A percentile compares a stretch with the other conserved stretches of the same genome.
phyloP scores from a whole-genome alignment of 2,888 invertebrate species.

The Andrena hattorfiana region DNA sequence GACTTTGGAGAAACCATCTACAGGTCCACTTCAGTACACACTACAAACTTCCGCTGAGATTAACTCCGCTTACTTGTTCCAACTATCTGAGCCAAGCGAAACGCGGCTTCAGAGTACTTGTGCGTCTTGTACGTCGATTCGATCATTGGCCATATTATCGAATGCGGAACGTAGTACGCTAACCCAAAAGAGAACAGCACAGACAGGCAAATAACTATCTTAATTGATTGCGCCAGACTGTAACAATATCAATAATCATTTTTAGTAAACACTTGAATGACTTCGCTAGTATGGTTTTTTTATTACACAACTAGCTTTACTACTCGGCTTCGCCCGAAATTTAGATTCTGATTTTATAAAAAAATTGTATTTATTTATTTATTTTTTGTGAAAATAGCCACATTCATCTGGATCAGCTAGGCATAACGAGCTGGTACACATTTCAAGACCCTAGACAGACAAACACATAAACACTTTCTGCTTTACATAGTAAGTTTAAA shows the following conservation, averaged over 20 bases:
- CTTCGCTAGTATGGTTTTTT: background rate
- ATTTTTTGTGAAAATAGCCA: no score
- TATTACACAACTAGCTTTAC: no score
- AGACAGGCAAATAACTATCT: conserved; percentile 87
- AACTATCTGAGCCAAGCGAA: conserved; percentile 76
- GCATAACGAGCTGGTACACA: no score
- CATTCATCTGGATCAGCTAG: no score
- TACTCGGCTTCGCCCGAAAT: no score
- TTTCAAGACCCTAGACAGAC: no score
- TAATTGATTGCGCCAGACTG: conserved; percentile 85
- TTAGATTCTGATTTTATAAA: no score
- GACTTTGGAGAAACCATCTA: no score
- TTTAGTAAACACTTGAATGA: background rate
- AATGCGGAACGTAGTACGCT: conserved; percentile 88
- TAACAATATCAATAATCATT: conserved; percentile 11
- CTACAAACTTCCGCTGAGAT: background rate
- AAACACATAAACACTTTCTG: no score
- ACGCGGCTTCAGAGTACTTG: conserved; percentile 71
- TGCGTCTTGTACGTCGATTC: conserved; percentile 76
- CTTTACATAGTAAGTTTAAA: no score
- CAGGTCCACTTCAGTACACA: background rate
- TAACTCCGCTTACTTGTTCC: conserved; percentile 74
- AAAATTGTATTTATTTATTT: no score
- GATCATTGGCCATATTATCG: conserved; percentile 87
- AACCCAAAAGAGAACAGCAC: conserved; percentile 88